Base-by-base conservation (phyloP, 2,113 vertebrate species). In the Macrotis lagotis region DNA sequence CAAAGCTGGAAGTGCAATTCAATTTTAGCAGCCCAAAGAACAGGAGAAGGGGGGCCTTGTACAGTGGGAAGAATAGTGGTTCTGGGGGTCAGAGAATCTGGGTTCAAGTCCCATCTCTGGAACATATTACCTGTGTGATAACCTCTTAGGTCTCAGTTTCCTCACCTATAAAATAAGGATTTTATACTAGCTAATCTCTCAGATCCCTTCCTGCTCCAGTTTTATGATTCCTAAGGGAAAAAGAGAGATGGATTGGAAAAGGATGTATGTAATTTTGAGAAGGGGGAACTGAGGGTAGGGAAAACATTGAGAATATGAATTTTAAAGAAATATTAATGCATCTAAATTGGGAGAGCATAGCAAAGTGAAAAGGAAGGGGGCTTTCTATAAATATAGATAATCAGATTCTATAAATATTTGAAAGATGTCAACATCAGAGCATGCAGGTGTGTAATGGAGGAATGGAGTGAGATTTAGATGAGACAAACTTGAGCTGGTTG, bases 351-450 rank as follows among this genome's bases (percentile, higher is more conserved):
- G 89, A 31, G 89, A 49, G 48, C 25, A 26, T 48, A 49, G 89
- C 47, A 31, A 49, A 90, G 25, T 48, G 89, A 44, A 83, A 83
- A 83, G 19, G 66, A 83, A 83, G 66, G 66, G 66, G 66, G 66
- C 66, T 49, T 26, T 90, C 48, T 50, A 50, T 90, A 90, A 48
- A 90, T 48, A 50, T 0, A 49, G 47, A 90, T 90, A 90, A 90
- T 90, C 25, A 90, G 89, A 90, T 90, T 49, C 89, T 90, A 90
- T 49, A 90, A 90, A 90, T 90, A 90, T 50, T 48, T 90, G 89
- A 90, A 83, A 90, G 25, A 26, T 90, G 89, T 50, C 89, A 90
- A 50, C 89, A 90, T 49, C 89, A 31, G 48, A 50, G 10, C 26
- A 48, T 90, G 89, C 89, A 90, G 89, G 89, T 90, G 48, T 31